Base-by-base conservation (phyloP, 2,888 invertebrate genomes). In the Mechanitis messenoides region DNA sequence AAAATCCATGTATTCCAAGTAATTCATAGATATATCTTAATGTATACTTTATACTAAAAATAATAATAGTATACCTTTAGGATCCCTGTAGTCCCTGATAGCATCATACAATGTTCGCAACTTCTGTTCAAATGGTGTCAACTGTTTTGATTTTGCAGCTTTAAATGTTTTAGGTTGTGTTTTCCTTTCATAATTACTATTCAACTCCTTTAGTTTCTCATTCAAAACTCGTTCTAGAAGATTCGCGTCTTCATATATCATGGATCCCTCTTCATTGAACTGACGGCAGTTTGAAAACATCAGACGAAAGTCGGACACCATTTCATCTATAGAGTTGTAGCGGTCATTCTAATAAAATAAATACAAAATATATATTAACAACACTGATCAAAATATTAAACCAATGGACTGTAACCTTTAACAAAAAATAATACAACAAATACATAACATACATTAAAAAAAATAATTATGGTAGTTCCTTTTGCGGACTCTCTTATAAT, bases 211-310 rank as follows among this genome's bases (percentile, higher is more conserved):
- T 0, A 97, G 91, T 80, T 96, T 96, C 63, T 96, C 95, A 79
- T 93, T 93, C 68, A 98, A 88, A 5, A 96, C 93, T 67, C 94
- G 93, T 78, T 98, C 98, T 60, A 99, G 89, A 38, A 94, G 92
- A 75, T 94, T 96, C 2, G 98, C 98, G 86, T 98, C 98, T 73
- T 97, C 96, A 76, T 97, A 98, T 70, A 99, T 98, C 79, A 95
- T 93, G 0, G 98, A 99, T 9, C 96, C 95, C 83, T 98, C 89
- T 83, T 99, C 98, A 80, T 99, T 99, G 84, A 97, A 99, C 71
- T 96, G 96, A 0, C 98, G 95, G 76, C 99, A 99, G 86, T 99
- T 99, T 62, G 94, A 93, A 84, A 99, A 99, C 98, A 99, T 98
- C n/a, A 98, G 90, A 69, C 95, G 92, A 74, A 94, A 94, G 80